Evolutionary conservation across 2,888 invertebrate species (phyloP).

Genomic region (Protophormia terraenovae): DNA sequence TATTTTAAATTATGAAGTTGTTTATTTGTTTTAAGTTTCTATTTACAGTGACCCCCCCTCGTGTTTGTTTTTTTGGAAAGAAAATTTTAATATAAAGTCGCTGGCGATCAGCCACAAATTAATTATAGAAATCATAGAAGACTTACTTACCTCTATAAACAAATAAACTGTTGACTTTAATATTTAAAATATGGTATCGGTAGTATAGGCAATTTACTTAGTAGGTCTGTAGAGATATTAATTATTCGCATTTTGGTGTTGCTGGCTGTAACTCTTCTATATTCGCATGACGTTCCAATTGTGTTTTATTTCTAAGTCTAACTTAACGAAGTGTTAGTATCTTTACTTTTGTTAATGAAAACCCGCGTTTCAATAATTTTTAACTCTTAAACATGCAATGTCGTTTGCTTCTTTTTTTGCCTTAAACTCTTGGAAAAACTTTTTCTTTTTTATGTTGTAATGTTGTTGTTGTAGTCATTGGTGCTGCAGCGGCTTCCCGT

Average conservation of each 20-base stretch:
- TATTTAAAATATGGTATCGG: too few relatives aligned
- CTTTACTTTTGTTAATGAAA: constrained; percentile 40
- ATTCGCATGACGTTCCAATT: neutral
- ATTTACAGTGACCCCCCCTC: neutral
- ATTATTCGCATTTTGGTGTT: too few relatives aligned
- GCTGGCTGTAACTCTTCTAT: too few relatives aligned
- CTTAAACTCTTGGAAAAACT: constrained; percentile 35
- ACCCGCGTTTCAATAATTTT: constrained; percentile 51
- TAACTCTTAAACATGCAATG: constrained; percentile 55
- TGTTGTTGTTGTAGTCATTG: constrained; percentile 20
- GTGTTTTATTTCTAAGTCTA: neutral
- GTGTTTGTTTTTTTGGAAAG: neutral
- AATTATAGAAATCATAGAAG: too few relatives aligned
- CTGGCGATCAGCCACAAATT: neutral
- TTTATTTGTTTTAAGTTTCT: constrained; percentile 1
- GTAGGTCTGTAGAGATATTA: too few relatives aligned
- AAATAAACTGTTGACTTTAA: too few relatives aligned
- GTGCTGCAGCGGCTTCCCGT: constrained; percentile 55
- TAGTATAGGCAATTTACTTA: too few relatives aligned
- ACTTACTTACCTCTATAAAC: too few relatives aligned
- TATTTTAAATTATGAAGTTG: constrained; percentile 63
- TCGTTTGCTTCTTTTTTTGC: constrained; percentile 28
- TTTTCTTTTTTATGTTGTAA: constrained; percentile 12
- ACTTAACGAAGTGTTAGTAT: neutral
- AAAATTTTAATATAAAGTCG: neutral